phyloP scores from a whole-genome alignment of 2,888 invertebrate species.

The Octodonta nipae region DNA sequence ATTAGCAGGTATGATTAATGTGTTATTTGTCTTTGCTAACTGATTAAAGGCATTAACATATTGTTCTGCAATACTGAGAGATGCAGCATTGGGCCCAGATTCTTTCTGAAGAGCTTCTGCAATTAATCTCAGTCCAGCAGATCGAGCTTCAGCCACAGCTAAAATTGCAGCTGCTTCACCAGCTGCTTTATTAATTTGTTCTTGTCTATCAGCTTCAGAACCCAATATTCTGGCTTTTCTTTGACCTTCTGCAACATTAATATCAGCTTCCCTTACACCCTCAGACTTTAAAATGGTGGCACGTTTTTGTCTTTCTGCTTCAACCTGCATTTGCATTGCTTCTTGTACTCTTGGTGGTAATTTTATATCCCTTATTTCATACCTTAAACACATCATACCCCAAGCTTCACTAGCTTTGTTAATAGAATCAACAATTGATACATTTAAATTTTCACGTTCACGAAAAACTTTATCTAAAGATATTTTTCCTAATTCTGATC shows the following conservation, averaged over 20 bases:
- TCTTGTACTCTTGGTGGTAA: conserved; percentile 86
- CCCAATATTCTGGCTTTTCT: conserved; percentile 80
- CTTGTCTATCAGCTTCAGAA: conserved; percentile 86
- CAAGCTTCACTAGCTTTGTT: conserved; percentile 97
- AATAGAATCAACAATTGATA: conserved; percentile 86
- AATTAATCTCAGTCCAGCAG: conserved; percentile 66
- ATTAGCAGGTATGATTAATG: conserved; percentile 84
- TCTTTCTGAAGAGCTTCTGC: conserved; percentile 47
- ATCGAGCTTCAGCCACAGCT: conserved; percentile 82
- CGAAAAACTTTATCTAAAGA: conserved; percentile 90
- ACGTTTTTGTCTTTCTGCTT: conserved; percentile 91
- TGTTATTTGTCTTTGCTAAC: conserved; percentile 85
- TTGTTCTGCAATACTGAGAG: conserved; percentile 84
- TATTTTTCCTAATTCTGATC: conserved; percentile 88
- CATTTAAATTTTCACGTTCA: conserved; percentile 90
- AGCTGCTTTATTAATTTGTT: conserved; percentile 84
- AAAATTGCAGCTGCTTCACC: conserved; percentile 87
- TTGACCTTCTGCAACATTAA: conserved; percentile 96
- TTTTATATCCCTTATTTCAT: conserved; percentile 85
- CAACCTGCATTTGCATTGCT: conserved; percentile 99
- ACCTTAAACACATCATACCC: conserved; percentile 92
- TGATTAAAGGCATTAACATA: conserved; percentile 90
- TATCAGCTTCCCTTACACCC: conserved; percentile 79
- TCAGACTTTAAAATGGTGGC: conserved; percentile 96
- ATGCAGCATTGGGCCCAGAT: conserved; percentile 78